Base-by-base conservation (phyloP, 2,113 vertebrate genomes). In the Colistium nudipinnis region DNA sequence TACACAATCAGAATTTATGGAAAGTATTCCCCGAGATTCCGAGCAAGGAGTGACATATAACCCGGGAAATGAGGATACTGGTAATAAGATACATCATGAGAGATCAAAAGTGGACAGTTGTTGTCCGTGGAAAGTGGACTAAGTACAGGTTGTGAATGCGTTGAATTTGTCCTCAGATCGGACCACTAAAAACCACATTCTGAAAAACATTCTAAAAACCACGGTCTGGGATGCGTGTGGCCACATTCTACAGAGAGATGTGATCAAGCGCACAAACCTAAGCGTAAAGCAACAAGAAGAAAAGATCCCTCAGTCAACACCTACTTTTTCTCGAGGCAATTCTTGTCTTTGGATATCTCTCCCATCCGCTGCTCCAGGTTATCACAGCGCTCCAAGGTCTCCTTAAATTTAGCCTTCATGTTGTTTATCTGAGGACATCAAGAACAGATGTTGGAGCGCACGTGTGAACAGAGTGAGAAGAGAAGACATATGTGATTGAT, bases 341-440 rank as follows among this genome's bases (percentile, higher is more conserved):
- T 96, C 82, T 97, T 98, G 56, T 99, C 97, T 90, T 98, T 99
- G 48, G 92, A 85, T 11, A 98, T 88, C 54, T 97, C 95, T 62
- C 93, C 95, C n/a, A 98, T 81, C 59, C 92, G 92, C 45, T 93
- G 94, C 79, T 99, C 98, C 89, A 99, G 78, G 71, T 93, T 96
- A 74, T 99, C 97, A 74, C 97, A 99, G 75, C 96, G 98, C 87
- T 99, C 97, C 88, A 99, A 94, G 5, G 97, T 99, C 90, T 99
- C 98, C 92, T 99, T 99, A 89, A 99, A 99, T 78, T 98, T 99
- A 7, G 91, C 89, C 92, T 99, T 99, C 98, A 99, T 98, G 93
- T 98, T 98, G 91, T 94, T 98, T 81, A 98, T 98, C 98, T 98
- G 91, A 82, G 90, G 69, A 91, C 30, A 73, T 5, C 43, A n/a